Base-by-base conservation (phyloP, 2,797 vertebrate genomes). In the Aplochiton taeniatus region DNA sequence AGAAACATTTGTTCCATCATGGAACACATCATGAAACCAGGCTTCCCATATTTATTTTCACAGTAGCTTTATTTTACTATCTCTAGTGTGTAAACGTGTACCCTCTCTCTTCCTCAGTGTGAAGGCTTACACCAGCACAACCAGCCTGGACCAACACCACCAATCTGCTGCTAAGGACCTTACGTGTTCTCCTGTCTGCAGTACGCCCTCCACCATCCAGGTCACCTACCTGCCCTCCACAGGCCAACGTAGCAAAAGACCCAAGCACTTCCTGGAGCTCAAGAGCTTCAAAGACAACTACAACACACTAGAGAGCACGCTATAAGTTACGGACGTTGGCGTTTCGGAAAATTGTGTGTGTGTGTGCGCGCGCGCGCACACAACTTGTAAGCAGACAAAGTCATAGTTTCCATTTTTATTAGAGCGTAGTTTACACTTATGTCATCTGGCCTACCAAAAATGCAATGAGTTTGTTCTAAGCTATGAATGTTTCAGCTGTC, bases 281-380 rank as follows among this genome's bases (percentile, higher is more conserved):
- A 99, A 99, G 88, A 98, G 94, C 83, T 98, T 99, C 82, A 99
- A 99, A 81, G 97, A 98, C 90, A 99, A 98, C 83, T 98, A 98
- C 79, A 98, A 98, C 86, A 99, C 97, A 0, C 77, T 99, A 82
- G 97, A 99, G 86, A 99, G 97, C 85, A 98, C 97, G 0, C 88
- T 99, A 82, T 98, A 88, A 90, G 60, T 42, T n/a, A 1, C 9
- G 3, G 6, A 20, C 20, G 1, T 58, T 10, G 31, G 55, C 17
- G 48, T 45, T 58, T 31, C 10, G 19, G 19, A 9, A 61, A 4
- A 11, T 59, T 61, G 63, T 72, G 9, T 57, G 64, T 45, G 53
- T 60, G 46, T 52, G 8, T 69, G 45, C 0, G 46, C 11, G 13
- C 20, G 44, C 8, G 20, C 14, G 47, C 12, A 11, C 11, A 12